Percentiles rank a stretch among this genome's conserved stretches.
Conservation (phyloP, 2,888 invertebrate genomes). For the Nemoura dubitans region DNA sequence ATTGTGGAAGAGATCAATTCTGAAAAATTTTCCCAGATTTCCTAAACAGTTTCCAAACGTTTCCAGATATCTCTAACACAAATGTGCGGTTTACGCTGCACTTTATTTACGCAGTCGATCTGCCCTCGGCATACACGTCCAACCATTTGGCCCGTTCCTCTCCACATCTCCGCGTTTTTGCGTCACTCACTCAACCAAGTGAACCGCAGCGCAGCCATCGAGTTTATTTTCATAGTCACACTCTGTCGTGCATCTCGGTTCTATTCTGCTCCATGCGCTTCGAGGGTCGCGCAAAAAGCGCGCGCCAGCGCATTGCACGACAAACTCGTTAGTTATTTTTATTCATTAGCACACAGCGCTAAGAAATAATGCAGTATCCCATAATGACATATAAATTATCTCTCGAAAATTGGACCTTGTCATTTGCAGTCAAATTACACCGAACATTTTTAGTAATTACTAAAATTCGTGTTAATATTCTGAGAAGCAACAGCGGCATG, state of each 20-base stretch:
- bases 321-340: not conserved
- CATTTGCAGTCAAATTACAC: not conserved
- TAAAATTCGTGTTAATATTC: not conserved
- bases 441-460: not conserved
- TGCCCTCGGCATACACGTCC: not conserved
- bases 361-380: not conserved
- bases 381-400: constrained; percentile 12
- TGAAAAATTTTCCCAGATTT: no score
- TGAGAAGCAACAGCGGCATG: not conserved
- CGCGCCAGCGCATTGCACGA: not conserved
- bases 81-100: no score
- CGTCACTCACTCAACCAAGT: not conserved
- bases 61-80: no score
- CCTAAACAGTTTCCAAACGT: no score
- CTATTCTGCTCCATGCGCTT: not conserved
- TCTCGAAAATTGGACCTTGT: not conserved
- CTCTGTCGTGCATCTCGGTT: constrained; percentile 18
- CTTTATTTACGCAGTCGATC: no score
- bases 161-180: not conserved
- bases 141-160: not conserved
- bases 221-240: constrained; percentile 22
- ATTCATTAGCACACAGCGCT: not conserved
- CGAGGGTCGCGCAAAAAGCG: not conserved
- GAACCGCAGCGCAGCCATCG: not conserved
- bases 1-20: no score